A percentile compares a stretch with the other conserved stretches of the same genome.
Evolutionary conservation across 2,113 vertebrate species (phyloP).

Genomic region (Thinocorus orbignyianus): DNA sequence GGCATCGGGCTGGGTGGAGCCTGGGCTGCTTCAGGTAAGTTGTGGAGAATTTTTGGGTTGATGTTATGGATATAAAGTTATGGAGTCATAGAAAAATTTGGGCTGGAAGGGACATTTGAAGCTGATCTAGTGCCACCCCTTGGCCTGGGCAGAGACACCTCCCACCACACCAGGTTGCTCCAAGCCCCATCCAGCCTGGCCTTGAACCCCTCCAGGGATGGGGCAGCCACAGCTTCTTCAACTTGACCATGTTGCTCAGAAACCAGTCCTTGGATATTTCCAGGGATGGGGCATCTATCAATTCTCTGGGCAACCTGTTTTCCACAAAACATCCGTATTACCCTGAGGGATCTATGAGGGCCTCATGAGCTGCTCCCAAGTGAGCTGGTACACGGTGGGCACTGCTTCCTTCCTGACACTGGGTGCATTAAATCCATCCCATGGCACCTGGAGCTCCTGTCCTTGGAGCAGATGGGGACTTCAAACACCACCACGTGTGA

Average conservation of each 20-base stretch:
- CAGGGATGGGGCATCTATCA: neutral
- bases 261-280: neutral
- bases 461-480: accelerated
- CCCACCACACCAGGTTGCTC: neutral
- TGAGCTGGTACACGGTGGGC: accelerated
- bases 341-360: accelerated
- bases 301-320: neutral
- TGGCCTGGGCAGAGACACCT: neutral
- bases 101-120: neutral
- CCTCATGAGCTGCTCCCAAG: accelerated
- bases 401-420: accelerated
- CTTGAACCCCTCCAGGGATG: neutral
- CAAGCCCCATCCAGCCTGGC: neutral
- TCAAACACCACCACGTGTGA: too few species aligned
- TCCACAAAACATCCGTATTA: neutral
- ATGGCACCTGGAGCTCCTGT: accelerated
- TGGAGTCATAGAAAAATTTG: neutral
- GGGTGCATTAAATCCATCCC: accelerated
- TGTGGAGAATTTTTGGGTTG: accelerated
- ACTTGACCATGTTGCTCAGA: neutral
- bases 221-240: neutral
- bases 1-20: accelerated
- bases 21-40: neutral
- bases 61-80: accelerated
- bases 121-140: neutral